Evolutionary conservation across 2,888 invertebrate species (phyloP), one percentile per base, ranked within the genome.

Genomic region (Linhomoeus sp.): DNA sequence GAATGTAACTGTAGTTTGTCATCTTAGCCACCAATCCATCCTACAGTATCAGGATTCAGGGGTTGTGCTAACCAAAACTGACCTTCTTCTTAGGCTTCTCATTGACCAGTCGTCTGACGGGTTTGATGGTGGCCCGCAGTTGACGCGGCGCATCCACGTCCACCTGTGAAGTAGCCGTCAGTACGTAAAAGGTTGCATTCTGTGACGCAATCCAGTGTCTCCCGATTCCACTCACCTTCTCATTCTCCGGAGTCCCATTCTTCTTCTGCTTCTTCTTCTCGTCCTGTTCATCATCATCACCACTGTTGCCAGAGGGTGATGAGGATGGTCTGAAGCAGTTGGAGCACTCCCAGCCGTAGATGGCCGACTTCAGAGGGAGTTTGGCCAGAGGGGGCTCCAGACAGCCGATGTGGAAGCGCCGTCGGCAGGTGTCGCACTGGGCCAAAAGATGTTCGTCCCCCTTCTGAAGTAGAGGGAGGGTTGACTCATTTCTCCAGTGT

Each of bases 311-410:
- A 26, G n/a, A n/a, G n/a, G n/a, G n/a, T n/a, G n/a, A n/a, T 29
- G 29, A 29, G 29, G 7, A 9, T 5, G 29, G 29, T 12, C 12
- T 9, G 33, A 29, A 43, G 25, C 51, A 51, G 14, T n/a, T 43
- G 17, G 56, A 52, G 44, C 56, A 56, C 42, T 55, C 51, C 90
- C 90, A 92, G 54, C 87, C 88, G 69, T 85, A 85, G 1, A 81
- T 75, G 68, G 87, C 86, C 46, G 86, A 86, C 71, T 88, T 88
- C 71, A 88, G 90, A 1, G 92, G 92, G 74, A 90, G 80, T 35
- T 88, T 76, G 19, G 81, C 79, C 44, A 94, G 72, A 5, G 94
- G 94, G 45, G 92, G 92, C 66, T 83, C 83, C 51, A 94, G 73
- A 67, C 94, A 94, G 53, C 82, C 81, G 55, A 92, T 71, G 70